Evolutionary conservation across 2,888 invertebrate species (phyloP).

Genomic region (Pseudococcus viburni): DNA sequence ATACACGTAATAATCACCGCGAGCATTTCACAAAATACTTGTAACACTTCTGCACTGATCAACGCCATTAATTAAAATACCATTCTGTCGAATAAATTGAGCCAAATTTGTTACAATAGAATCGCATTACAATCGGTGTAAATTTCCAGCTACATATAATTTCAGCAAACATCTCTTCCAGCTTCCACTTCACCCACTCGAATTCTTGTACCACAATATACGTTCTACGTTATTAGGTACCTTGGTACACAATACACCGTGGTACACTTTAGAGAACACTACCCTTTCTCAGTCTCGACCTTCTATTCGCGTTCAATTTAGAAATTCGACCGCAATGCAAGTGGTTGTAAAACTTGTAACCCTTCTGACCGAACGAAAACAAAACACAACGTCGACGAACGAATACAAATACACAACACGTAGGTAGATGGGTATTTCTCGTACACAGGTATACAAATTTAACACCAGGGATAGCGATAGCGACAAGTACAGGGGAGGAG

Average conservation of each 20-base stretch:
- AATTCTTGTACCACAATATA: neutral
- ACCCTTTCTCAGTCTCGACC: no score
- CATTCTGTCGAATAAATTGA: neutral
- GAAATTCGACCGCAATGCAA: slow-evolving; percentile 3
- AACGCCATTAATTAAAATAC: neutral
- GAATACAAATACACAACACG: neutral
- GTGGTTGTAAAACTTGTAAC: neutral
- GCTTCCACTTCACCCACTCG: neutral
- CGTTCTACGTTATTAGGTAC: neutral
- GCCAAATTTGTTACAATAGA: neutral
- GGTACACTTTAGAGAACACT: neutral
- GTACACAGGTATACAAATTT: neutral
- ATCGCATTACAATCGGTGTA: neutral
- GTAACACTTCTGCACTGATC: no score
- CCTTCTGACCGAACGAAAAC: neutral
- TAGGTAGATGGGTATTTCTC: neutral
- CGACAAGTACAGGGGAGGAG: neutral
- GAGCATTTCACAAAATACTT: no score
- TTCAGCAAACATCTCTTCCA: neutral
- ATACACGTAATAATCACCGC: no score
- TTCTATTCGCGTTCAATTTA: neutral
- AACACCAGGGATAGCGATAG: neutral
- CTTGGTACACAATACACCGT: neutral
- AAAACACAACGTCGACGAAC: neutral
- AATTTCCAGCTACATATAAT: neutral